Conservation (phyloP, 2,113 vertebrate species). For the Falco punctatus region DNA sequence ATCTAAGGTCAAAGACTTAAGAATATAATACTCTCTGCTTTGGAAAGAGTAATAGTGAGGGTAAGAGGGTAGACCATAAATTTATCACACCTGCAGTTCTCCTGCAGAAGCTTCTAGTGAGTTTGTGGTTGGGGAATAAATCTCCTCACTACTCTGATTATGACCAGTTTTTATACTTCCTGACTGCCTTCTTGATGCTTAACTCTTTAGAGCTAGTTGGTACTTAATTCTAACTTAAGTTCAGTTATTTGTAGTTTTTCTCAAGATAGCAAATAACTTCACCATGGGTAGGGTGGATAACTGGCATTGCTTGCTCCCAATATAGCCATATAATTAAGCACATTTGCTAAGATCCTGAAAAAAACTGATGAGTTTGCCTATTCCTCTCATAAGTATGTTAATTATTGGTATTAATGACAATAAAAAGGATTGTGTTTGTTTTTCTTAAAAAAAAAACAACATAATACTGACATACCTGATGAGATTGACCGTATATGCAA, state of each 20-base stretch:
- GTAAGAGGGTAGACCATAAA: neutral
- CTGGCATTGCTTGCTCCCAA: neutral
- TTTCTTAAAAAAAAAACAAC: neutral
- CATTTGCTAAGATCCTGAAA: neutral
- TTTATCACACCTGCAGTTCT: neutral
- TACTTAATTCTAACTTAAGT: neutral
- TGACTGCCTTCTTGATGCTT: neutral
- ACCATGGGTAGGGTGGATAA: neutral
- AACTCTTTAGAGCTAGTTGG: neutral
- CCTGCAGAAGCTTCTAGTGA: constrained; percentile 6
- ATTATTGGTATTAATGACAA: neutral
- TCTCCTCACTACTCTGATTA: neutral
- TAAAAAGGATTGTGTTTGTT: neutral
- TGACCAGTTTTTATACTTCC: neutral
- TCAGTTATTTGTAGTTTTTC: neutral
- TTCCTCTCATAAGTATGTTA: neutral
- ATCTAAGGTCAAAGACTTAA: constrained; percentile 26
- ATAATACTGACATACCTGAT: neutral
- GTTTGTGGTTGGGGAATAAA: neutral
- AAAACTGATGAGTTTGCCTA: neutral
- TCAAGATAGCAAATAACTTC: neutral
- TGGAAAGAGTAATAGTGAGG: constrained; percentile 13
- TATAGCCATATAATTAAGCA: neutral
- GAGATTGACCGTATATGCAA: neutral
- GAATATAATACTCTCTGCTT: constrained; percentile 19